These are phyloP conservation scores for Deilephila elpenor DNA, from an alignment of 2,888 invertebrate genomes.

Conservation along the genomic window DNA sequence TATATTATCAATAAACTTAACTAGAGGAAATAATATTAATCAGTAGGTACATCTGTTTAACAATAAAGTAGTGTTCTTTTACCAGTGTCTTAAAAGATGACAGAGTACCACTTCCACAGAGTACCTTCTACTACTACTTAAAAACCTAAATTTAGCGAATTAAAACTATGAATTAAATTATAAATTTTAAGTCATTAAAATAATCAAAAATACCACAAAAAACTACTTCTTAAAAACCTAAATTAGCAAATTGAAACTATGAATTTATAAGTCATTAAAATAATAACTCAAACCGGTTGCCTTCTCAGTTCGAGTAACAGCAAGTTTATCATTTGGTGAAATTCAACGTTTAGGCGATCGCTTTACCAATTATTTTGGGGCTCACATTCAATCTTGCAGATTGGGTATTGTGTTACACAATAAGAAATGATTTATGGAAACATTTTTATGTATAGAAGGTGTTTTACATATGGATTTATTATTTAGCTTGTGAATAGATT, in stretches of 20 bases:
- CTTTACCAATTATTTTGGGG: constrained; percentile 32
- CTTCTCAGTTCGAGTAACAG: neutral
- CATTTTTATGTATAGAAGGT: neutral
- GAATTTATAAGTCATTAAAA: neutral
- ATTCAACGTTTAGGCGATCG: constrained; percentile 23
- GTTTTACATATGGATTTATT: constrained; percentile 1
- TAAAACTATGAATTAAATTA: too few species aligned
- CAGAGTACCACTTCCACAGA: too few species aligned
- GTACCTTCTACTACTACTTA: too few species aligned
- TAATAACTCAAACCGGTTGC: neutral
- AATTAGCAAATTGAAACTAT: neutral
- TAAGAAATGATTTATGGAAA: constrained; percentile 10
- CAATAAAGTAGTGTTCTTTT: too few species aligned
- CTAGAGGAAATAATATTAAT: too few species aligned
- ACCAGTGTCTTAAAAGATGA: too few species aligned
- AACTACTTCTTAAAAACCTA: neutral
- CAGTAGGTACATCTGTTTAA: too few species aligned
- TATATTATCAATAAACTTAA: too few species aligned
- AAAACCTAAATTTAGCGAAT: neutral
- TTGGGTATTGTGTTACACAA: constrained; percentile 20
- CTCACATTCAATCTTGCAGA: constrained; percentile 10
- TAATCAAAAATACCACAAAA: too few species aligned
- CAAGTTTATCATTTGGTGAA: constrained; percentile 7
- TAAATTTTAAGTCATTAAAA: too few species aligned
- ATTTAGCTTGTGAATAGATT: too few species aligned